Percentiles rank a stretch among this genome's conserved stretches.
Conservation (phyloP, 1,140 invertebrate genomes). For the Tenebrio molitor region DNA sequence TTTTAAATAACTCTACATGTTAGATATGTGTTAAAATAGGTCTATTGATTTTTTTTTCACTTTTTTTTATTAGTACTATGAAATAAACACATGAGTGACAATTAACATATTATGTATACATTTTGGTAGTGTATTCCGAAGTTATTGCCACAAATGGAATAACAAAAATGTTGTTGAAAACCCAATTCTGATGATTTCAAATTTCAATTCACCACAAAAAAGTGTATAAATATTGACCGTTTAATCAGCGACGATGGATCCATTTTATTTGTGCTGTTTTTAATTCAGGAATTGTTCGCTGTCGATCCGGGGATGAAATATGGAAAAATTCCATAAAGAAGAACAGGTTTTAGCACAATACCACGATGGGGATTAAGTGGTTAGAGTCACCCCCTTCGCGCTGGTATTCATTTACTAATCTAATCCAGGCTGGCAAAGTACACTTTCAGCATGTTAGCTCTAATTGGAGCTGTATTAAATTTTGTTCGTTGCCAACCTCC, state of each 20-base stretch:
- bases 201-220: too few relatives aligned
- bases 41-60: too few relatives aligned
- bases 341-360: constrained; percentile 18
- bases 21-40: too few relatives aligned
- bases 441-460: constrained; percentile 51
- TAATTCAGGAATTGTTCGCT: constrained; percentile 13
- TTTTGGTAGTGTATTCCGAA: too few relatives aligned
- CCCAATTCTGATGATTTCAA: too few relatives aligned
- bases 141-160: too few relatives aligned
- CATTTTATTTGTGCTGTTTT: constrained; percentile 12
- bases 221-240: not conserved
- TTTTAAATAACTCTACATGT: too few relatives aligned
- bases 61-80: too few relatives aligned
- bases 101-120: too few relatives aligned
- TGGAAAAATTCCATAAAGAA: constrained; percentile 5
- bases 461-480: constrained; percentile 52
- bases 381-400: constrained; percentile 45
- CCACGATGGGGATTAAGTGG: constrained; percentile 34
- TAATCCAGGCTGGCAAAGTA: constrained; percentile 49
- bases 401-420: constrained; percentile 52
- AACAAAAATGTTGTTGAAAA: too few relatives aligned
- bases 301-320: constrained; percentile 7
- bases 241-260: not conserved
- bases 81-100: too few relatives aligned
- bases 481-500: constrained; percentile 44